Evolutionary conservation across 2,888 invertebrate species (phyloP).

Genomic region (Melipona bicolor): DNA sequence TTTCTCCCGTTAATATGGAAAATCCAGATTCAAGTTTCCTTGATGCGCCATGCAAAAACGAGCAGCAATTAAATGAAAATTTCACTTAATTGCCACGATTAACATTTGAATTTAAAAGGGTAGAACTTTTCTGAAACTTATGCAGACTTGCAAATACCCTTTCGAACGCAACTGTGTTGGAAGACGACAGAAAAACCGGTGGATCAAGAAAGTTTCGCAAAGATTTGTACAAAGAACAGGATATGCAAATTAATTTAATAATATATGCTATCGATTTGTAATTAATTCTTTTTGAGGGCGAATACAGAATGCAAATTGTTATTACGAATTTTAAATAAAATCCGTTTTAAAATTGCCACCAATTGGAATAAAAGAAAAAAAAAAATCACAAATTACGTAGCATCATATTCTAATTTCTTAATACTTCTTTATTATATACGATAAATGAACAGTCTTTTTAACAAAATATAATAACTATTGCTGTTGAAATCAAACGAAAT

Average conservation of each 20-base stretch:
- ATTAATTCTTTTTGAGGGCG: not conserved
- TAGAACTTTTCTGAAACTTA: conserved; percentile 9
- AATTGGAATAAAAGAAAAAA: too few relatives aligned
- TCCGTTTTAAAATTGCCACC: too few relatives aligned
- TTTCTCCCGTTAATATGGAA: too few relatives aligned
- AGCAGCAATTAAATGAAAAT: conserved; percentile 22
- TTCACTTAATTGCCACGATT: conserved; percentile 30
- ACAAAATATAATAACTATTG: too few relatives aligned
- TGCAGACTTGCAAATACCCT: not conserved
- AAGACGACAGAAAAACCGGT: not conserved
- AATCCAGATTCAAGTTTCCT: conserved; percentile 1
- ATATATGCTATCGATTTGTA: conserved; percentile 4
- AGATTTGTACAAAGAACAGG: not conserved
- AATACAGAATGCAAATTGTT: not conserved
- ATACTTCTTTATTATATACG: too few relatives aligned
- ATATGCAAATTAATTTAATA: conserved; percentile 8
- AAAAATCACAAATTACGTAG: too few relatives aligned
- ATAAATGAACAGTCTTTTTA: too few relatives aligned
- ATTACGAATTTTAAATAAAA: too few relatives aligned
- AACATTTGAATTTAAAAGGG: conserved; percentile 39
- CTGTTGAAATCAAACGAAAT: too few relatives aligned
- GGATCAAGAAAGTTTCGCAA: conserved; percentile 1
- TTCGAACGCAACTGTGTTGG: not conserved
- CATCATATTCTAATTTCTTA: too few relatives aligned
- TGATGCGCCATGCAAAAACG: not conserved